Conservation (phyloP, 2,113 vertebrate genomes). For the Gadus macrocephalus region DNA sequence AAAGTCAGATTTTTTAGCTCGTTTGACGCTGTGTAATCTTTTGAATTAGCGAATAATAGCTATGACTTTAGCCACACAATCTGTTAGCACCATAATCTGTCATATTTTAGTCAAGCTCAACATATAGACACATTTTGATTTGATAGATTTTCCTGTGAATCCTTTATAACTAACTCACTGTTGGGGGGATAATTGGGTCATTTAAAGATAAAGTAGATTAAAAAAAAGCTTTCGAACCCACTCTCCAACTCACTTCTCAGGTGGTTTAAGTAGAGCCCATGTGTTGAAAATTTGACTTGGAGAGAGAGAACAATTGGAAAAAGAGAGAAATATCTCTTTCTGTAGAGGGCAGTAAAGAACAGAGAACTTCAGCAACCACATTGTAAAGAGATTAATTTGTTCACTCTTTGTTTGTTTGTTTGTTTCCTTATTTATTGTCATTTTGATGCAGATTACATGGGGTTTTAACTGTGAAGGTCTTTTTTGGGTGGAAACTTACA, state of each 20-base stretch:
- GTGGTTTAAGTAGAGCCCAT: not conserved
- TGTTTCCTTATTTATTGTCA: conserved; percentile 29
- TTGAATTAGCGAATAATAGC: not conserved
- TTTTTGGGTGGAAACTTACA: conserved; percentile 45
- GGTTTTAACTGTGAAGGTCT: conserved; percentile 56
- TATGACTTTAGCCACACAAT: not conserved
- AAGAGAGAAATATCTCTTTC: conserved; percentile 71
- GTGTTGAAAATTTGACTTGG: conserved; percentile 35
- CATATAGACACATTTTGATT: not conserved
- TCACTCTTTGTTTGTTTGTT: conserved; percentile 34
- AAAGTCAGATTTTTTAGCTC: conserved; percentile 23
- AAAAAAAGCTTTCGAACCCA: not conserved
- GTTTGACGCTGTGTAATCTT: conserved; percentile 16
- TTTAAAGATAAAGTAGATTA: not conserved
- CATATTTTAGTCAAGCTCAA: not conserved
- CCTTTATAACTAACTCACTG: not conserved
- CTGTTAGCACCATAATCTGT: not conserved
- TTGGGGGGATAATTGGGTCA: not conserved
- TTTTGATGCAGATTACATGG: conserved; percentile 23
- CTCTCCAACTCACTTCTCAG: not conserved
- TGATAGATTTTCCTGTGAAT: not conserved
- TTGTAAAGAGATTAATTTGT: conserved; percentile 58
- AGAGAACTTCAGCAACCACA: conserved; percentile 21
- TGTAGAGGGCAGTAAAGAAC: conserved; percentile 19
- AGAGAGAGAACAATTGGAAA: conserved; percentile 61